Evolutionary conservation across 2,888 invertebrate species (phyloP), one percentile per base, ranked within the genome.

Genomic region (Plebejus anna): DNA sequence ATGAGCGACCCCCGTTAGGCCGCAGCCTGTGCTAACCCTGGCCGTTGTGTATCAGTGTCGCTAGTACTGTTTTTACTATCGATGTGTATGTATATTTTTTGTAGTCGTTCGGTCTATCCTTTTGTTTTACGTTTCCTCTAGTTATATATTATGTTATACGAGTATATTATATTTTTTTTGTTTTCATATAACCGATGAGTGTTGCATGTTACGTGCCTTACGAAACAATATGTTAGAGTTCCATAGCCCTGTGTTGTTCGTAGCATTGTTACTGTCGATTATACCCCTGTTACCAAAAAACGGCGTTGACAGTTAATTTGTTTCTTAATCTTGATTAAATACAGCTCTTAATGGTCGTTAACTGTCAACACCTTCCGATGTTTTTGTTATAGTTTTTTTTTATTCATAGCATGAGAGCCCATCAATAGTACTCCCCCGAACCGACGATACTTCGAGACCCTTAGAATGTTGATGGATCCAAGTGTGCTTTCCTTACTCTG

Each of bases 1-100:
- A 91, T 90, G 88, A 87, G 87, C 88, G 89, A 89, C 88, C 89
- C 91, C 90, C 83, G 88, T 85, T 91, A 91, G 91, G 92, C 90
- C 91, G 92, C 93, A 92, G 94, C 94, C 93, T 92, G 88, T 88
- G 94, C 94, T 94, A 92, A 88, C 88, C 92, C 89, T 93, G 93
- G 93, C 94, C 92, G 92, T 91, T 92, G 93, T 93, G 92, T 93
- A 88, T 93, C 92, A 89, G 92, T 93, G 93, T 93, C 89, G 91
- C 93, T 92, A 22, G 22, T 22, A 90, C 84, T 87, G 84, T 89
- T 88, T 86, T 87, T 89, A 84, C 88, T 85, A 87, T 85, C 86
- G 87, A 86, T 91, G 89, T 90, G 85, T 92, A 90, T 91, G 86
- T 91, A 87, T 90, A 88, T 90, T 84, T 92, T 88, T 90, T 83